These are phyloP conservation scores for Neofelis nebulosa DNA, from an alignment of 2,113 vertebrate genomes.

Conservation along the genomic window DNA sequence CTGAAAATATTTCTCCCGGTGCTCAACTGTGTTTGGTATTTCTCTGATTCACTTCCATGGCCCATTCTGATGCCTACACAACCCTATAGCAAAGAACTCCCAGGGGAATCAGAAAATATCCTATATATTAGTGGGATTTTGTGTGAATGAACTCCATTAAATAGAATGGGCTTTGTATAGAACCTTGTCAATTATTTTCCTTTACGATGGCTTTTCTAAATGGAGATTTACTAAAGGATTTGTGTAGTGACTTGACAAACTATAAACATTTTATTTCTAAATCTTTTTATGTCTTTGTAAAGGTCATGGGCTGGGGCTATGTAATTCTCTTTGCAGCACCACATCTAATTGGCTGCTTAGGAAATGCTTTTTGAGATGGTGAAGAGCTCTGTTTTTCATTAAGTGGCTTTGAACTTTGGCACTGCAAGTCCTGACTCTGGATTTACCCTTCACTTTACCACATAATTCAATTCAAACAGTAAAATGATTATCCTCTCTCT, in stretches of 20 bases:
- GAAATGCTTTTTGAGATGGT: slow-evolving; percentile 36
- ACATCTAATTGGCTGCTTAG: background rate
- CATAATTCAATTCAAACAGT: slow-evolving; percentile 52
- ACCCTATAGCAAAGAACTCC: background rate
- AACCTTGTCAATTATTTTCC: background rate
- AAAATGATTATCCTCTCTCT: background rate
- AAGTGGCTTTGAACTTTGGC: slow-evolving; percentile 51
- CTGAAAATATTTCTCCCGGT: background rate
- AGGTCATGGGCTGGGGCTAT: slow-evolving; percentile 26
- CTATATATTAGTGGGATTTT: background rate
- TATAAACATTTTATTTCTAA: slow-evolving; percentile 30
- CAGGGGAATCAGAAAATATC: background rate
- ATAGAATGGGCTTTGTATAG: background rate
- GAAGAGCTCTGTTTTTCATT: slow-evolving; percentile 60
- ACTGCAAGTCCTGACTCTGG: slow-evolving; percentile 21
- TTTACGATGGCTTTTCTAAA: slow-evolving; percentile 20
- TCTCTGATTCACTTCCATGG: background rate
- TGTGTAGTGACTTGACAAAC: slow-evolving; percentile 31
- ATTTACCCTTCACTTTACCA: slow-evolving; percentile 1
- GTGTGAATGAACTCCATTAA: background rate
- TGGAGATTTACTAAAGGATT: slow-evolving; percentile 10
- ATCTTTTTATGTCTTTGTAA: slow-evolving; percentile 28
- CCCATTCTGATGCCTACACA: background rate
- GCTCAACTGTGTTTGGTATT: background rate
- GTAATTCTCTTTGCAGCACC: slow-evolving; percentile 1